Conservation (phyloP, 2,888 invertebrate species). For the Dinocampus coccinellae region DNA sequence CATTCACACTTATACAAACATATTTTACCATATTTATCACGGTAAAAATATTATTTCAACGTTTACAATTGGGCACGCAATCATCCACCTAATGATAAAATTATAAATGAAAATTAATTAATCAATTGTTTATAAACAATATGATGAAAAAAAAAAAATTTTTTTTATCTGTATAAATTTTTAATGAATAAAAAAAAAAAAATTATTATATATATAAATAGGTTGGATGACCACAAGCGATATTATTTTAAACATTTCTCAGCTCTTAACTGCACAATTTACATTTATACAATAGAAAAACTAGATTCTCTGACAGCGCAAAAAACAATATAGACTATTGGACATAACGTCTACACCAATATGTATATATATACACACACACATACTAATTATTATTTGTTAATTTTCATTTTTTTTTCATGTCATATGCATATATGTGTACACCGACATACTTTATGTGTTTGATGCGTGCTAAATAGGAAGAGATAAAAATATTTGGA, state of each 20-base stretch:
- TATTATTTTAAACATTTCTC: conserved; percentile 42
- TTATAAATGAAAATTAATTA: not conserved
- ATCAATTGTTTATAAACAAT: not conserved
- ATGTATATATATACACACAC: conserved; percentile 47
- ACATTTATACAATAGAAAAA: conserved; percentile 63
- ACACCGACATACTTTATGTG: too few relatives aligned
- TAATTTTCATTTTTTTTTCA: conserved; percentile 22
- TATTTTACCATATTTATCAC: not conserved
- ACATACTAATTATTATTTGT: conserved; percentile 34
- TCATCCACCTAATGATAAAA: not conserved
- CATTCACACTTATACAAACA: not conserved
- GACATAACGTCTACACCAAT: conserved; percentile 55
- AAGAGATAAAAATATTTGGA: too few relatives aligned
- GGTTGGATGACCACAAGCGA: conserved; percentile 51
- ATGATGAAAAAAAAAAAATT: not conserved
- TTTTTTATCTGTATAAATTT: not conserved
- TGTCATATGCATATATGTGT: conserved; percentile 16
- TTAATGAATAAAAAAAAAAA: not conserved
- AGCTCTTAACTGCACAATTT: conserved; percentile 56
- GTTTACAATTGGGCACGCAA: not conserved
- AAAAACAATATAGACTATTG: conserved; percentile 41
- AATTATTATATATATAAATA: conserved; percentile 14
- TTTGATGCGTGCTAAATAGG: conserved; percentile 41
- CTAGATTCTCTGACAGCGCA: conserved; percentile 60
- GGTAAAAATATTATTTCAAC: conserved; percentile 18